Evolutionary conservation across 2,113 vertebrate species (phyloP).

Genomic region (Martes martes): DNA sequence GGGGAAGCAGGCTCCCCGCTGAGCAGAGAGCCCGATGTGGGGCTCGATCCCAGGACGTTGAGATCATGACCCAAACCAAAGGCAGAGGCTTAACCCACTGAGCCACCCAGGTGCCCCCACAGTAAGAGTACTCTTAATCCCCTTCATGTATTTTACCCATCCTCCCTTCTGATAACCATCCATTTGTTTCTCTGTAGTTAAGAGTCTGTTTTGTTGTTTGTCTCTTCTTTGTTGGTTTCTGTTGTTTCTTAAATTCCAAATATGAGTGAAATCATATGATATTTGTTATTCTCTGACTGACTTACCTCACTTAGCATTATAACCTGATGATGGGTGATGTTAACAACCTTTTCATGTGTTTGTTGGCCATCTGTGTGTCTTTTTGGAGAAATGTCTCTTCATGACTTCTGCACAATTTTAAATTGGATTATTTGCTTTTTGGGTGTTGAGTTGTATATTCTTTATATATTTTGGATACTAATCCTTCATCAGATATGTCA

Average conservation of each 20-base stretch:
- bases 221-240: neutral
- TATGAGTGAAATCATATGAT: neutral
- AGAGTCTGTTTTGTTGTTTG: neutral
- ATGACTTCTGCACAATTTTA: neutral
- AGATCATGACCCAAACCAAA: too few species aligned
- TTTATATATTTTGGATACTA: neutral
- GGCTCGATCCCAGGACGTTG: too few species aligned
- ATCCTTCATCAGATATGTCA: neutral
- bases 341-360: neutral
- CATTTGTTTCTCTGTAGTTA: neutral
- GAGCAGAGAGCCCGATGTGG: too few species aligned
- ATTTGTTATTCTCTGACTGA: neutral
- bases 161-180: neutral
- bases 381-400: neutral
- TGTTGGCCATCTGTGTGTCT: neutral
- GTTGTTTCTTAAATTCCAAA: neutral
- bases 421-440: neutral
- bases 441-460: neutral
- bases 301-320: neutral
- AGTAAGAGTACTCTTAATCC: neutral
- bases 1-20: too few species aligned
- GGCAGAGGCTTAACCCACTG: too few species aligned
- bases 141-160: neutral
- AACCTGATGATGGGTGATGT: neutral
- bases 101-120: too few species aligned